These are phyloP conservation scores for Remorina albescens DNA, from an alignment of 2,797 vertebrate genomes.

Conservation along the genomic window DNA sequence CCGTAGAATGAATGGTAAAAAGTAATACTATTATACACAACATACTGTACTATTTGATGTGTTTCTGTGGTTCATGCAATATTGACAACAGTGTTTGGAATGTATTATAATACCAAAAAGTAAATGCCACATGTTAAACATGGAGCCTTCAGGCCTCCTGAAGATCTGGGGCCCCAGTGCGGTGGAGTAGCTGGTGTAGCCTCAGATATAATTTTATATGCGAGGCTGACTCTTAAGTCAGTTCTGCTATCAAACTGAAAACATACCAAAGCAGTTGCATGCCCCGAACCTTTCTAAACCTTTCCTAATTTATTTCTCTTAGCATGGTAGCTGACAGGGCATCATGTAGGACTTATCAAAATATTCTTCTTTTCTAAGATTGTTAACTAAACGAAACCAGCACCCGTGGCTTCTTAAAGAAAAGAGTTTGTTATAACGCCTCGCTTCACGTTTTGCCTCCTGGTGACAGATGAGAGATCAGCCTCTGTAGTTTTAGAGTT, in stretches of 20 bases:
- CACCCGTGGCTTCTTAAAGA: neutral
- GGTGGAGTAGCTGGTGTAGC: neutral
- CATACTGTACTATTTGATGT: neutral
- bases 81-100: neutral
- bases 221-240: neutral
- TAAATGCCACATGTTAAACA: neutral
- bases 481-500: neutral
- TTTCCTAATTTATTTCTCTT: neutral
- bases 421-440: conserved; percentile 7
- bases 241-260: neutral
- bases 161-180: neutral
- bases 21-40: neutral
- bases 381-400: neutral
- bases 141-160: neutral
- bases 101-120: neutral
- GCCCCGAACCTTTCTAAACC: neutral
- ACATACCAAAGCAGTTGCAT: neutral
- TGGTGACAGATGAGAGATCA: conserved; percentile 19
- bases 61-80: neutral
- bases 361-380: neutral
- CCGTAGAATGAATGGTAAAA: neutral
- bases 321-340: neutral
- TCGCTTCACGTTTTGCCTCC: neutral
- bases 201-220: too few relatives aligned
- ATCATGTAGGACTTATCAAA: neutral